Conservation (phyloP, 2,113 vertebrate genomes). For the Lethenteron reissneri region DNA sequence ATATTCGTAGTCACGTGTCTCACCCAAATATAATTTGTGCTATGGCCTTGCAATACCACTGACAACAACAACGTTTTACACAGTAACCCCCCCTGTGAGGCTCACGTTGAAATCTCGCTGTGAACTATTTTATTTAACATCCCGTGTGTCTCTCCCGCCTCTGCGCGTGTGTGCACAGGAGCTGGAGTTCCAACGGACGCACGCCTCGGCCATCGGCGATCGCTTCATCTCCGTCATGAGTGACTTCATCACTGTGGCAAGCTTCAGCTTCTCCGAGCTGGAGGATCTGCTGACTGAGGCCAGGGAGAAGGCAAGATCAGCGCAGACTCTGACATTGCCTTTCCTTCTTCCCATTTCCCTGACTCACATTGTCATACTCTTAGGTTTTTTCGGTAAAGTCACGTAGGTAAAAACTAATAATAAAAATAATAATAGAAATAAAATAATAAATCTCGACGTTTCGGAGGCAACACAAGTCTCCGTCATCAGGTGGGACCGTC, state of each 20-base stretch:
- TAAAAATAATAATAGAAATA: too few relatives aligned
- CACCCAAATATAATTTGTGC: too few relatives aligned
- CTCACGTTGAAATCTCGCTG: too few relatives aligned
- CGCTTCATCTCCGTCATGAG: conserved; percentile 79
- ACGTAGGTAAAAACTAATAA: too few relatives aligned
- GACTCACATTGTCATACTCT: background rate
- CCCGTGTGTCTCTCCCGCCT: background rate
- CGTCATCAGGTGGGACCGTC: too few relatives aligned
- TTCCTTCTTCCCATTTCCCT: background rate
- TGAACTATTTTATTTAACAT: too few relatives aligned
- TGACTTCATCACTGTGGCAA: conserved; percentile 88
- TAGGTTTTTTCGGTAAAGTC: too few relatives aligned
- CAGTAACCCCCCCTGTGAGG: too few relatives aligned
- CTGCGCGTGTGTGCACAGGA: conserved; percentile 28
- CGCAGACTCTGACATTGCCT: background rate
- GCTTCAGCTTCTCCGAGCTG: conserved; percentile 89
- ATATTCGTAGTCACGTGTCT: conserved; percentile 10
- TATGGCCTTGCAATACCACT: conserved; percentile 11
- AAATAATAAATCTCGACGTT: too few relatives aligned
- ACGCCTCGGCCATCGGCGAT: conserved; percentile 39
- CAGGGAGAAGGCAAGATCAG: conserved; percentile 47
- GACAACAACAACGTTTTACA: too few relatives aligned
- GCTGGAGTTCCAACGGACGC: conserved; percentile 57
- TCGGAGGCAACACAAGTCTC: too few relatives aligned
- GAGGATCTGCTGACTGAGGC: conserved; percentile 74